Evolutionary conservation across 2,113 vertebrate species (phyloP).

Genomic region (Lampris incognitus): DNA sequence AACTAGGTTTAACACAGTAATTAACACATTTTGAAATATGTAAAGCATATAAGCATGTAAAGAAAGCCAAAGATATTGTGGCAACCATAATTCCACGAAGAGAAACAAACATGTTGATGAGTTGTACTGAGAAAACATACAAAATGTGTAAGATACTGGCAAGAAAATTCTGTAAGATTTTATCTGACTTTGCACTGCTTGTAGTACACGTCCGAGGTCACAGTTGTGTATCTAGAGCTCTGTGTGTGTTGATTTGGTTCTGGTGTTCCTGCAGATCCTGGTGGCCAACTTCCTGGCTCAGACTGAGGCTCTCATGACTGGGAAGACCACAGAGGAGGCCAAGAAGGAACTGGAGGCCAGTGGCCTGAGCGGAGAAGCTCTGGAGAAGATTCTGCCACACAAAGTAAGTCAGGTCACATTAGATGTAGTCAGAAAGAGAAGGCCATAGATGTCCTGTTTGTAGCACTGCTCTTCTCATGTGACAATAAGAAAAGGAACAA

Average conservation of each 20-base stretch:
- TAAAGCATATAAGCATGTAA: too few relatives aligned
- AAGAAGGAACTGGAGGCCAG: slow-evolving; percentile 89
- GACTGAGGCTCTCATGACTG: slow-evolving; percentile 97
- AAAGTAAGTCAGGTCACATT: slow-evolving; percentile 82
- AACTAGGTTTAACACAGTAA: too few relatives aligned
- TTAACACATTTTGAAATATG: too few relatives aligned
- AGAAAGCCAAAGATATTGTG: too few relatives aligned
- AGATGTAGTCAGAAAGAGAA: neutral
- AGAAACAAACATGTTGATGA: too few relatives aligned
- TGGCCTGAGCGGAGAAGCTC: slow-evolving; percentile 83
- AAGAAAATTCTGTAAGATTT: too few relatives aligned
- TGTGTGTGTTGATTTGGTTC: neutral
- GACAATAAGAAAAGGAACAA: too few relatives aligned
- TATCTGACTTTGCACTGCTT: neutral
- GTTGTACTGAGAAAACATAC: too few relatives aligned
- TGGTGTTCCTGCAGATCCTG: slow-evolving; percentile 86
- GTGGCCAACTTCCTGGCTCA: slow-evolving; percentile 96
- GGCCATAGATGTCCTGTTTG: neutral
- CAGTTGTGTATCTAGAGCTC: neutral
- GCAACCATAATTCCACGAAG: too few relatives aligned
- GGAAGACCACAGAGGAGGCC: slow-evolving; percentile 92
- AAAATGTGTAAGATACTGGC: too few relatives aligned
- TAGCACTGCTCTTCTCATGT: too few relatives aligned
- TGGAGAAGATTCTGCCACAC: slow-evolving; percentile 95
- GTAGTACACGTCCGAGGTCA: neutral